Percentiles rank a stretch among this genome's conserved stretches.
Conservation (phyloP, 2,888 invertebrate genomes). For the Frankliniella fusca region DNA sequence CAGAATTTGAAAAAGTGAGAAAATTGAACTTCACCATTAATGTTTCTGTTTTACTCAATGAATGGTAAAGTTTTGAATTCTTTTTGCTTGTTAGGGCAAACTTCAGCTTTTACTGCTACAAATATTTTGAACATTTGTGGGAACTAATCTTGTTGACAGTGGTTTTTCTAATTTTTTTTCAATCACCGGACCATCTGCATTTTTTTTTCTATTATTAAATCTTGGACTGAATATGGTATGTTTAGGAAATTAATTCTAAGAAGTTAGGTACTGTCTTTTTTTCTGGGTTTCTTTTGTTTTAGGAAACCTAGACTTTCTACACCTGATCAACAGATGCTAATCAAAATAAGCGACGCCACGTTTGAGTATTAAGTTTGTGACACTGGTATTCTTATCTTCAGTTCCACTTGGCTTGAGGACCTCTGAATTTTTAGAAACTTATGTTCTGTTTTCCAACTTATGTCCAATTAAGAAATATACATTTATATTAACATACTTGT, state of each 20-base stretch:
- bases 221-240: not conserved
- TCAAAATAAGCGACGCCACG: not conserved
- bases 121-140: not conserved
- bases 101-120: not conserved
- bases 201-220: not conserved
- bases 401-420: not conserved
- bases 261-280: not conserved
- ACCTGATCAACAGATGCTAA: not conserved
- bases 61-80: not conserved
- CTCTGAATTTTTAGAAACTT: not conserved
- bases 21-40: not conserved
- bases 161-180: not conserved
- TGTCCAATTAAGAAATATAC: not conserved
- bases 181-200: not conserved
- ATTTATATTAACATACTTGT: conserved; percentile 6
- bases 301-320: not conserved
- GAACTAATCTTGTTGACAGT: too few species aligned
- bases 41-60: not conserved
- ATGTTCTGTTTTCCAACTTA: not conserved
- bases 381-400: not conserved
- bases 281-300: not conserved
- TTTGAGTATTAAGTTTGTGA: not conserved
- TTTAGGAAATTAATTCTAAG: not conserved
- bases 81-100: not conserved
- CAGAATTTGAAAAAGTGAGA: too few species aligned